A percentile compares a stretch with the other conserved stretches of the same genome.
Conservation (phyloP, 2,888 invertebrate species). For the Conops quadrifasciatus region DNA sequence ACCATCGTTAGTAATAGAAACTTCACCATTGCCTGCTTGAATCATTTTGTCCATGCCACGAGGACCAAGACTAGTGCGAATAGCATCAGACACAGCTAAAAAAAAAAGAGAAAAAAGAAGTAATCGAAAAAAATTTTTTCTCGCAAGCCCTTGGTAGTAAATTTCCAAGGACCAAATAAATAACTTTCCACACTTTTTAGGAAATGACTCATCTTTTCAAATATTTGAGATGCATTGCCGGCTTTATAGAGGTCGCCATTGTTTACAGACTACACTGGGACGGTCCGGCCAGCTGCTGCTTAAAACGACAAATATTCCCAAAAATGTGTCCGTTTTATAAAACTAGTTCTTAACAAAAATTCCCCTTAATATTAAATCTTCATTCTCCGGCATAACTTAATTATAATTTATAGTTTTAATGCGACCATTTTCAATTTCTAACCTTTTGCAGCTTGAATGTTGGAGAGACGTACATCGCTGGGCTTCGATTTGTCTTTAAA, state of each 20-base stretch:
- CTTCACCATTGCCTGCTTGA: conserved; percentile 95
- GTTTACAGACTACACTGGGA: conserved; percentile 12
- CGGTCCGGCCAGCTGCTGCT: conserved; percentile 23
- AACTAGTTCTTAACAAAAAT: neutral
- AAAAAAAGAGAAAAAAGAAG: conserved; percentile 43
- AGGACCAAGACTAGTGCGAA: conserved; percentile 97
- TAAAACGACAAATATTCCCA: conserved; percentile 27
- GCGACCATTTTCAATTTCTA: conserved; percentile 48
- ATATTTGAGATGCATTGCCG: conserved; percentile 49
- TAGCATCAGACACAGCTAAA: conserved; percentile 97
- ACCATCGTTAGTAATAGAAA: conserved; percentile 99
- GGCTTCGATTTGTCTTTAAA: conserved; percentile 96
- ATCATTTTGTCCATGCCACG: conserved; percentile 99
- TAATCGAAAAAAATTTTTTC: neutral
- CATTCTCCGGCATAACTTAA: neutral
- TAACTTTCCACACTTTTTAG: neutral
- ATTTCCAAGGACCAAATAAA: neutral
- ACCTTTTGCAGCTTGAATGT: conserved; percentile 99
- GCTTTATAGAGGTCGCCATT: neutral
- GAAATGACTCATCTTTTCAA: conserved; percentile 37
- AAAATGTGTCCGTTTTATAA: conserved; percentile 18
- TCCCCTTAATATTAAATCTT: neutral
- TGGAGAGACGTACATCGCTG: conserved; percentile 90
- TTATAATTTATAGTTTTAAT: neutral
- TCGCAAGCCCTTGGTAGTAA: neutral